A percentile compares a stretch with the other conserved stretches of the same genome.
These are phyloP conservation scores for Danio albolineatus DNA, from an alignment of 2,797 vertebrate species.

Conservation along the genomic window DNA sequence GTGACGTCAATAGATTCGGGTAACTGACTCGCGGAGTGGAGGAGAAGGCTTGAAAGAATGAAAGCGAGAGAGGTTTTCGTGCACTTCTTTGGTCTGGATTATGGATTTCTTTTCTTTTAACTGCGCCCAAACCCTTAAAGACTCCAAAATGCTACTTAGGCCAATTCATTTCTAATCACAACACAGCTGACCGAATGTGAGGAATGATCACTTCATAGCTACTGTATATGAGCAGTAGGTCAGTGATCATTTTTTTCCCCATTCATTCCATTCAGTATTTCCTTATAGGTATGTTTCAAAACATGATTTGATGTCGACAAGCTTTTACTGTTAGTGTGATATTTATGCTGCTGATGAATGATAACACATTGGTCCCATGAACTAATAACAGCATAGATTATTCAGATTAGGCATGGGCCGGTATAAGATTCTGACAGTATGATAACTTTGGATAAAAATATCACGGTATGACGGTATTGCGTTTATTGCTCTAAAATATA, in stretches of 20 bases:
- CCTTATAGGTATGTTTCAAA: too few relatives aligned
- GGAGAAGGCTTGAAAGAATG: slow-evolving; percentile 32
- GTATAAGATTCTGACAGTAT: too few relatives aligned
- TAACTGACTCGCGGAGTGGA: slow-evolving; percentile 27
- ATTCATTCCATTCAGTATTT: too few relatives aligned
- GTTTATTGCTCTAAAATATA: too few relatives aligned
- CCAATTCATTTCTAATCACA: slow-evolving; percentile 4
- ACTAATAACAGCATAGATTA: too few relatives aligned
- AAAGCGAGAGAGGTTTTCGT: slow-evolving; percentile 17
- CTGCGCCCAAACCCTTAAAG: background rate
- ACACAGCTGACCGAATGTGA: background rate
- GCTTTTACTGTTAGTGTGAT: too few relatives aligned
- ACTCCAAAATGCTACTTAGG: slow-evolving; percentile 25
- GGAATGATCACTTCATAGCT: slow-evolving; percentile 9
- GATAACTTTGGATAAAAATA: too few relatives aligned
- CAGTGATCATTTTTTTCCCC: background rate
- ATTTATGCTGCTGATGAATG: too few relatives aligned
- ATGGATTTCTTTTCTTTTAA: slow-evolving; percentile 42
- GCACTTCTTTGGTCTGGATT: slow-evolving; percentile 23
- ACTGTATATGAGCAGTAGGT: background rate
- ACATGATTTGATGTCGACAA: too few relatives aligned
- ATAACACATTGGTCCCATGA: too few relatives aligned
- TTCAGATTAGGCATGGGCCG: too few relatives aligned
- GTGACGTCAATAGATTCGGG: slow-evolving; percentile 47
- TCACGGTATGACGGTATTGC: too few relatives aligned